phyloP scores from a whole-genome alignment of 2,797 vertebrate genomes.

The Anas georgica region DNA sequence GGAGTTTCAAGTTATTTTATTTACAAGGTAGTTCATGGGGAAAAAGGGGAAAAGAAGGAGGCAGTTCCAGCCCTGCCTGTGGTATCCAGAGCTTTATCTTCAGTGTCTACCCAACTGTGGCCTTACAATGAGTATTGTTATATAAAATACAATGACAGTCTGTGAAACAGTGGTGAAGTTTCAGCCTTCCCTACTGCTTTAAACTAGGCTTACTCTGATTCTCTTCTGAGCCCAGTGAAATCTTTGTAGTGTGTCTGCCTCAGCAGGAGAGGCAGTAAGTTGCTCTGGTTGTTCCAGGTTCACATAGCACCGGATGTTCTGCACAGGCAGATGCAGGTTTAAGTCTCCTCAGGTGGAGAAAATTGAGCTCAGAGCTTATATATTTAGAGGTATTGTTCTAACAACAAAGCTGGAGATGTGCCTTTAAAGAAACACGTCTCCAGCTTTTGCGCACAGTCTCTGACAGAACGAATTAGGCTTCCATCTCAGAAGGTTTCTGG shows the following conservation, averaged over 20 bases:
- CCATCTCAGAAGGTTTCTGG: too few species aligned
- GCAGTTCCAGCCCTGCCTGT: not conserved
- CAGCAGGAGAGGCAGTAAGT: not conserved
- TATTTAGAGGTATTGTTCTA: not conserved
- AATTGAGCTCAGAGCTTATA: not conserved
- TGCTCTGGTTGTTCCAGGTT: not conserved
- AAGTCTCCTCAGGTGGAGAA: not conserved
- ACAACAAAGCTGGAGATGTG: not conserved
- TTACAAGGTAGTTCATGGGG: not conserved
- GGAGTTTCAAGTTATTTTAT: not conserved
- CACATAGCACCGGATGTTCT: not conserved
- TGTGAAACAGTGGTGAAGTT: not conserved
- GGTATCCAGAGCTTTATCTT: not conserved
- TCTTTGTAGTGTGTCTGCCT: not conserved
- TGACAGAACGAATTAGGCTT: not conserved
- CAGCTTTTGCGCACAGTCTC: not conserved
- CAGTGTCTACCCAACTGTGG: not conserved
- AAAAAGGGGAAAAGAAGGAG: not conserved
- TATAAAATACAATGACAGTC: not conserved
- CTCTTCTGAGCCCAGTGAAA: not conserved
- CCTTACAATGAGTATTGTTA: not conserved
- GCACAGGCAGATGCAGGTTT: not conserved
- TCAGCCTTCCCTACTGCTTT: constrained; percentile 19
- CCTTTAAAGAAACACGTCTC: not conserved
- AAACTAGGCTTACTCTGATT: constrained; percentile 1